Evolutionary conservation across 2,888 invertebrate species (phyloP).

Genomic region (Aricia artaxerxes): DNA sequence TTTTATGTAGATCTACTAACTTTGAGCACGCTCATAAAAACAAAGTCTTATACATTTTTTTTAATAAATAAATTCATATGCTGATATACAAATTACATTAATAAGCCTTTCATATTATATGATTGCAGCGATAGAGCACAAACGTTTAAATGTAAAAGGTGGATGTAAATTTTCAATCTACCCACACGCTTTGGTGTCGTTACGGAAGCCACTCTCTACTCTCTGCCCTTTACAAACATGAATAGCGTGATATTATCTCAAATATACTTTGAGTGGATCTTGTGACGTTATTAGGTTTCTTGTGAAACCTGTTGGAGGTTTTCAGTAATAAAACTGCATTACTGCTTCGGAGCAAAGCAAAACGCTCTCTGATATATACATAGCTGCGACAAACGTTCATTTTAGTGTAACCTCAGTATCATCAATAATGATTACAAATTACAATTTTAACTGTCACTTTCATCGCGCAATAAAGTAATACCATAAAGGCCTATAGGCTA

Average conservation of each 20-base stretch:
- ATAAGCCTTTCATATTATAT: not conserved
- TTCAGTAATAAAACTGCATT: not conserved
- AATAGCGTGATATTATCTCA: not conserved
- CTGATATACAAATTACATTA: not conserved
- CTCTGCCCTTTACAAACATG: not conserved
- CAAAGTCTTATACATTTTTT: not conserved
- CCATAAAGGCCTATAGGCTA: no score
- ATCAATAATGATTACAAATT: no score
- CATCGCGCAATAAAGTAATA: no score
- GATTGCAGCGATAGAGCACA: not conserved
- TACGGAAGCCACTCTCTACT: not conserved
- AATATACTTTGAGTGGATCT: constrained; percentile 5
- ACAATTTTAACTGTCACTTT: no score
- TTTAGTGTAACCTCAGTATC: no score
- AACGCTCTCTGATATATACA: not conserved
- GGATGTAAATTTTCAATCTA: not conserved
- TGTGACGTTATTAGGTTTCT: not conserved
- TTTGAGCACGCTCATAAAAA: not conserved
- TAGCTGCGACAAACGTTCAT: no score
- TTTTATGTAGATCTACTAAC: not conserved
- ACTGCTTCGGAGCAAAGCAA: not conserved
- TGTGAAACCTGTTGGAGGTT: not conserved
- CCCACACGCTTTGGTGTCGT: not conserved
- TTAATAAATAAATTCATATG: not conserved
- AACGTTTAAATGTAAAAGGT: constrained; percentile 5